phyloP scores from a whole-genome alignment of 2,113 vertebrate species.

The Cervus canadensis region DNA sequence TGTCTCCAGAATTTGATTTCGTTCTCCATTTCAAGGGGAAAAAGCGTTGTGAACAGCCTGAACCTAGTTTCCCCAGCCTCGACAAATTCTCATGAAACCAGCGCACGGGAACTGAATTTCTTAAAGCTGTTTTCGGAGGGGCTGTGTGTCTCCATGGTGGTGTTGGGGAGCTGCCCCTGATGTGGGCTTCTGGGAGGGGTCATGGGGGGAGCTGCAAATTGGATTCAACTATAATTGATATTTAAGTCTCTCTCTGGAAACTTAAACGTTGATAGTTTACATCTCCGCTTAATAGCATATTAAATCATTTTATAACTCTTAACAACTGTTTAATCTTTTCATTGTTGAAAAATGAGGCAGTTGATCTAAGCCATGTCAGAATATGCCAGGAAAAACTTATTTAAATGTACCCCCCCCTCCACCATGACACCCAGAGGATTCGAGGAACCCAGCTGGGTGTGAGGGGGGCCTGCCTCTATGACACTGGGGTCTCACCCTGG shows the following conservation, averaged over 20 bases:
- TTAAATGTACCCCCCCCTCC: slow-evolving; percentile 55
- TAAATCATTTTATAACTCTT: slow-evolving; percentile 81
- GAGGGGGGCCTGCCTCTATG: neutral
- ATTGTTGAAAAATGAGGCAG: slow-evolving; percentile 82
- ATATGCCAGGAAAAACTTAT: slow-evolving; percentile 74
- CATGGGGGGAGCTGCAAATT: neutral
- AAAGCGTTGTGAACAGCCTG: neutral
- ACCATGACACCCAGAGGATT: slow-evolving; percentile 30
- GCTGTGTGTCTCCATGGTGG: rapidly evolving
- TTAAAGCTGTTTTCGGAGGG: neutral
- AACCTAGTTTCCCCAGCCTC: neutral
- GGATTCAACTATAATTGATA: slow-evolving; percentile 74
- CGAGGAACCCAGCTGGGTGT: neutral
- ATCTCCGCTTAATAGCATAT: slow-evolving; percentile 78
- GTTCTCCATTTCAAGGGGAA: slow-evolving; percentile 30
- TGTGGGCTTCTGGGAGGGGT: neutral
- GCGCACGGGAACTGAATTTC: neutral
- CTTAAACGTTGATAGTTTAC: slow-evolving; percentile 80
- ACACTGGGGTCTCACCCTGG: neutral
- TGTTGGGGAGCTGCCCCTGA: neutral
- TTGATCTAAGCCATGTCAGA: slow-evolving; percentile 71
- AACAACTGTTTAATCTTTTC: slow-evolving; percentile 78
- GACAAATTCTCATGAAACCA: neutral
- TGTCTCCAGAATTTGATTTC: slow-evolving; percentile 18
- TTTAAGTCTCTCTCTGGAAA: slow-evolving; percentile 76